Evolutionary conservation across 2,113 vertebrate genomes (phyloP), one percentile per base, ranked within the genome.

Genomic region (Crocuta crocuta): DNA sequence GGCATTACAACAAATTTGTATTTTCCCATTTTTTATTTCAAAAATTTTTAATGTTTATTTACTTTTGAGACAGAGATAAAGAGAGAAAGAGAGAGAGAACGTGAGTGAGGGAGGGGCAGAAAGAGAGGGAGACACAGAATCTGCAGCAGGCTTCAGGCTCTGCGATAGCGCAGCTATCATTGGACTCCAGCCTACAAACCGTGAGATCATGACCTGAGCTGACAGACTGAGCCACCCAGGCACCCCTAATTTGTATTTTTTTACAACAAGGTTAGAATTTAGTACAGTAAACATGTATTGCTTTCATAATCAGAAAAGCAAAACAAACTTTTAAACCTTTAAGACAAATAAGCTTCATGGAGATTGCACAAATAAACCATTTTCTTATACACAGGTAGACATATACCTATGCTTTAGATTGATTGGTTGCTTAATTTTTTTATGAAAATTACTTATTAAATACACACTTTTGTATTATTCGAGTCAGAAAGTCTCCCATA

Each of bases 1-100:
- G 58, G 50, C 91, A 94, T 68, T 92, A 71, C 50, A 87, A 74
- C 35, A n/a, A 50, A 84, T 95, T 93, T 55, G 33, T 45, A 78
- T 86, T 95, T 94, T 65, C 58, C 35, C 50, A 74, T 61, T 61
- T 61, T 23, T 61, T 23, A 3, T 61, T 23, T 23, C 23, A 23
- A 61, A 23, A 61, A 61, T 8, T 3, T 23, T 61, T 61, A 61
- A 61, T 61, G 21, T 23, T 61, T 61, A 61, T 61, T 61, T 23
- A 61, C 58, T 61, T 61, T 61, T 61, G 58, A 61, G 58, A 61
- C 58, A 61, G 21, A 61, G 58, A 55, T 21, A 61, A 39, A 39
- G 58, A 61, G 58, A 61, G 21, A 61, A 7, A 61, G 58, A 58
- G 55, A 55, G 58, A 61, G 17, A 61, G 21, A 23, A 7, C 58